Evolutionary conservation across 2,797 vertebrate genomes (phyloP), one percentile per base, ranked within the genome.

Genomic region (Acanthiza pusilla): DNA sequence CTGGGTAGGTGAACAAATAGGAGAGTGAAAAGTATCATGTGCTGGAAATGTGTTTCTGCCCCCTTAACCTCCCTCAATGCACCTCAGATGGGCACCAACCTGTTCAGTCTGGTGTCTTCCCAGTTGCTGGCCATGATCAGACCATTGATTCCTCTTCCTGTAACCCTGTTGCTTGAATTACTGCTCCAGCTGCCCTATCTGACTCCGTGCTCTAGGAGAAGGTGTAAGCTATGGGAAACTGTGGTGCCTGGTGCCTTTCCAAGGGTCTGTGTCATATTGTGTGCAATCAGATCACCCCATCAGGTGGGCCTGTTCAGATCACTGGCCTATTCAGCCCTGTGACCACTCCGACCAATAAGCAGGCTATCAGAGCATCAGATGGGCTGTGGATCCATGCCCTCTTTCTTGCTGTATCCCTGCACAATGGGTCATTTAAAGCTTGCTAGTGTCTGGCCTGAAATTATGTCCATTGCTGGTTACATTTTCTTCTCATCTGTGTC

Each of bases 1-100:
- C 42, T 6, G 6, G 79, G 75, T 92, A 95, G 68, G 97, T 97
- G 67, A 96, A 97, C 67, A 90, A 74, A 54, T 11, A 81, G 38
- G 38, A 38, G 13, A 62, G 3, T 30, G 16, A 40, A 70, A 76
- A 91, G 17, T 57, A 22, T 48, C 18, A 32, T 10, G 17, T 88
- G 34, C 42, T 81, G 51, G 26, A 63, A 94, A 51, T 38, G n/a
- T 30, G 2, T 45, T 23, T 32, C n/a, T 78, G 11, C 75, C 58
- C 32, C 34, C 29, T 67, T 89, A 60, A 67, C 25, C 21, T 61
- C 34, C 48, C 25, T 40, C 3, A 11, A 1, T 58, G 34, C 36
- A n/a, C 11, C 55, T 67, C 51, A 62, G 67, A 57, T 63, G 42
- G 34, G 38, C 50, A 80, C 21, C 47, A 68, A 4, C 21, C 32